Base-by-base conservation (phyloP, 2,113 vertebrate genomes). In the Salvelinus sp. region DNA sequence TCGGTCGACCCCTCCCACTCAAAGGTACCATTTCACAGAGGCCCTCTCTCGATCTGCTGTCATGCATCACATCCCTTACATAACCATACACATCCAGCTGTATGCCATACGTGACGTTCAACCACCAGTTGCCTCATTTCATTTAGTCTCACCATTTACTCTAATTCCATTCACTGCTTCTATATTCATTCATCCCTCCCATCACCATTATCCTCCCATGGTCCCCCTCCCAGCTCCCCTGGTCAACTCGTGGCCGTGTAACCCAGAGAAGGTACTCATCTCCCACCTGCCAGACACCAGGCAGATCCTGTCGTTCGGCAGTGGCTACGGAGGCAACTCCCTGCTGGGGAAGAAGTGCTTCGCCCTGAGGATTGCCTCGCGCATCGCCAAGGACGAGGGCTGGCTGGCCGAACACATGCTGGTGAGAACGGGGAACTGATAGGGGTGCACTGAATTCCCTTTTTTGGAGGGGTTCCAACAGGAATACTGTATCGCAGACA, bases 341-440 rank as follows among this genome's bases (percentile, higher is more conserved):
- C 94, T 99, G 7, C 94, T 99, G 25, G 98, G 98, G 27, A 99
- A 99, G 92, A 99, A 99, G 77, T 99, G 98, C 88, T 99, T 99
- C 2, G 98, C 98, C 0, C 95, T 99, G 54, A 88, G 97, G 16
- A 98, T 99, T 2, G 98, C 98, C 71, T 97, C 97, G 22, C 93
- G 94, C 2, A 95, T 99, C 2, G 98, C 96, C 80, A 97, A 97
- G 82, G 97, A 99, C 74, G 98, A 99, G 79, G 98, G 98, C 54
- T 99, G 98, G 98, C 91, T 99, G 25, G 96, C 98, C 0, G 98
- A 99, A 73, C 98, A 99, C 89, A 99, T 99, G 98, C 94, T 99
- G 97, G 98, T 99, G 80, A 88, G 93, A 70, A 48, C 38, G 18
- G 7, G 65, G 38, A 38, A 3, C 23, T 5, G 12, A 16, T 18